Evolutionary conservation across 2,113 vertebrate species (phyloP), one percentile per base, ranked within the genome.

Genomic region (Eublepharis macularius): DNA sequence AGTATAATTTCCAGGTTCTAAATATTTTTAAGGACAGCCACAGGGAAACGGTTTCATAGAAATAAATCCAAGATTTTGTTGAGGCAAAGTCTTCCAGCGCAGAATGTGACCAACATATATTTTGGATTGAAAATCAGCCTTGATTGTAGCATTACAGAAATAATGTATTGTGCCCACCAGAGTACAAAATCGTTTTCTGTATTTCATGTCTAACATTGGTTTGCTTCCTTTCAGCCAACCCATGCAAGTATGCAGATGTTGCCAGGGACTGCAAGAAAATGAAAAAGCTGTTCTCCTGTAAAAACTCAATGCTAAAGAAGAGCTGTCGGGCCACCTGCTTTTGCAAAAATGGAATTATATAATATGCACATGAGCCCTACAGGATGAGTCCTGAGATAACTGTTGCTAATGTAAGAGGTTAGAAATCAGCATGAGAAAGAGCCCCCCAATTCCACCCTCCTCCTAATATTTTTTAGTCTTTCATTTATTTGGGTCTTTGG

Each of bases 141-240:
- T 3, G 21, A 24, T 63, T 8, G 60, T 21, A 63, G 60, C 60
- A 63, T 63, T 29, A 26, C 12, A 4, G 34, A 74, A 45, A 19
- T 21, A 13, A 47, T 47, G 3, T 29, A 16, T 4, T 54, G 10
- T 24, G 14, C 32, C 51, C n/a, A 24, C 14, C 47, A 51, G 47
- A 34, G 9, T 26, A 17, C 6, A 32, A 73, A 47, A 29, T n/a
- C 90, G 10, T 87, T 26, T 11, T 39, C 70, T 9, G 4, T 3
- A 49, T 32, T 19, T 3, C 24, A 13, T n/a, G 70, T 54, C 80
- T 83, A 45, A 80, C 17, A 1, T 76, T 87, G 36, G 49, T 0
- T 74, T 24, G 16, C 73, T 89, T 13, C 47, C 16, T 89, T 90
- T 82, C 49, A 95, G 94, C 92, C 41, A 94, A 94, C 1, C 89